Percentiles rank a stretch among this genome's conserved stretches.
phyloP scores from a whole-genome alignment of 2,113 vertebrate species.

The Formicarius rufipectus region DNA sequence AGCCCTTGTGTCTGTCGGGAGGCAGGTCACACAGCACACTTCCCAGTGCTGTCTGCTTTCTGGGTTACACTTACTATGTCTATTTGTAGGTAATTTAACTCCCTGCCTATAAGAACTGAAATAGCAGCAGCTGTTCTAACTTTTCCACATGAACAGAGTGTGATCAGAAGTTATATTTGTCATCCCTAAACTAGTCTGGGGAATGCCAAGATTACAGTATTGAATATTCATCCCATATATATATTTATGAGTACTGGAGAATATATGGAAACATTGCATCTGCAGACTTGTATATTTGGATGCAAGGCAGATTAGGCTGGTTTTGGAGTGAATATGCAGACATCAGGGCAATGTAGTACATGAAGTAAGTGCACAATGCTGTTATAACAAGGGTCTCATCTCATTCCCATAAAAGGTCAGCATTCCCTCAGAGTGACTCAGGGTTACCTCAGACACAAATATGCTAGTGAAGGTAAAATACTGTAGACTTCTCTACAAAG shows the following conservation, averaged over 20 bases:
- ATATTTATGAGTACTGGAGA: not conserved
- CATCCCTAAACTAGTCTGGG: not conserved
- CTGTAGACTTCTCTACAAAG: not conserved
- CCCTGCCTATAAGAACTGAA: not conserved
- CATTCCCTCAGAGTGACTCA: not conserved
- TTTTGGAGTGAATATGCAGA: not conserved
- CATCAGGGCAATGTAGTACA: not conserved
- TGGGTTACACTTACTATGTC: not conserved
- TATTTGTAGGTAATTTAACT: conserved; percentile 11
- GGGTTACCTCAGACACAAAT: not conserved
- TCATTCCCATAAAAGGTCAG: not conserved
- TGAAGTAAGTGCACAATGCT: not conserved
- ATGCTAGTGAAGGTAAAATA: not conserved
- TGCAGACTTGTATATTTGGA: not conserved
- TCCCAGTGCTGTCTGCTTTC: not conserved
- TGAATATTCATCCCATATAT: not conserved
- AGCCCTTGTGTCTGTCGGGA: not conserved
- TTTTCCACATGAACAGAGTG: not conserved
- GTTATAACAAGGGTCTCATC: not conserved
- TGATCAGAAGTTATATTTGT: conserved; percentile 34
- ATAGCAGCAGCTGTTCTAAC: conserved; percentile 40
- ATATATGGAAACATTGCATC: not conserved
- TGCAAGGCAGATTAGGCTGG: not conserved
- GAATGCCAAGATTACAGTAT: not conserved
- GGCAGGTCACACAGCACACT: not conserved